Base-by-base conservation (phyloP, 2,113 vertebrate genomes). In the Dasyornis broadbenti region DNA sequence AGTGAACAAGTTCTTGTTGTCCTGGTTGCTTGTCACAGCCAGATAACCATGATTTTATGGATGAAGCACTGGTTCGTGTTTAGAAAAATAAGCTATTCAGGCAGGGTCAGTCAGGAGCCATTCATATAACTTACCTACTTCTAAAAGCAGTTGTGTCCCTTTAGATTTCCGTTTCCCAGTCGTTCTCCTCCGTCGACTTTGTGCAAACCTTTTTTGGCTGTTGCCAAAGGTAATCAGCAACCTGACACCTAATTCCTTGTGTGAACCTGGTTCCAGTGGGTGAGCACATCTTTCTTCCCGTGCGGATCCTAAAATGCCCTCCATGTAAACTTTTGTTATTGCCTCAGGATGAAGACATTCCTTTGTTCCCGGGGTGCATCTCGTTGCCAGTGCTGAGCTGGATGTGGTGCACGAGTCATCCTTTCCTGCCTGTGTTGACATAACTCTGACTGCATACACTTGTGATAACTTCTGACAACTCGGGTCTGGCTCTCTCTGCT, bases 351-450 rank as follows among this genome's bases (percentile, higher is more conserved):
- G 54, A 33, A 27, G 39, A 15, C 37, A 19, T 60, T 33, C 54
- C 45, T 60, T 33, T 26, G 28, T 76, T 20, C 23, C 42, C 0
- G 0, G 31, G 18, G 15, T 2, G 1, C 3, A 4, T 69, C 54
- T 69, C 30, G 53, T 53, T n/a, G 50, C 31, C 0, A 0, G 21
- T 37, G 35, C 40, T 31, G 45, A 40, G 52, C 70, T 86, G 68
- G 52, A 40, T 10, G 45, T 28, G 40, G 21, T 44, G n/a, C 75
- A 28, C 6, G 2, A 60, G 31, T 27, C 3, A 1, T 53, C 33
- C 28, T 64, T 33, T 79, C 82, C 37, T 72, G 27, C 20, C 53
- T 23, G 2, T 40, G 52, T 53, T 61, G 26, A 7, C 19, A 3
- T 5, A 31, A 11, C 16, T 82, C 57, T 2, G 56, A 20, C 57